Base-by-base conservation (phyloP, 2,888 invertebrate genomes). In the Laspeyria flexula region DNA sequence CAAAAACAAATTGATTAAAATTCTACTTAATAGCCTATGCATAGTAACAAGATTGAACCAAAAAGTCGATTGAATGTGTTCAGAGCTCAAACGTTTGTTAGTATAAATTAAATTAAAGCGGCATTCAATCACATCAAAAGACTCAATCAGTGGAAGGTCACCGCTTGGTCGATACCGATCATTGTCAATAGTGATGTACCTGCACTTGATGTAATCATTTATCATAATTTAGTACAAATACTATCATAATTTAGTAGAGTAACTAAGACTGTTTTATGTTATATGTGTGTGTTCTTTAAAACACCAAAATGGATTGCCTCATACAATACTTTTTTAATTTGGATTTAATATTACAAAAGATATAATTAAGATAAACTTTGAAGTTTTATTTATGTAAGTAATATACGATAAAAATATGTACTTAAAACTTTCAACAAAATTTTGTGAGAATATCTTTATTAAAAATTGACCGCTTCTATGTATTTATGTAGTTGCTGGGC, bases 111-210 rank as follows among this genome's bases (percentile, higher is more conserved):
- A 67, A 57, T 67, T 43, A 60, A 68, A 60, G 62, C 46, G 46
- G 39, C 57, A 62, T 64, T 65, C 64, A 68, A 65, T 61, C 54
- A 64, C 54, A 64, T 72, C 56, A 72, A 69, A 62, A 64, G 65
- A 60, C 54, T 67, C 61, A 66, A 73, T 72, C 66, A 72, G 56
- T 48, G 62, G 48, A 57, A 65, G 68, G 64, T 58, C 61, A 57
- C 55, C 50, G 46, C 45, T 44, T 23, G 51, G 61, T 47, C 39
- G 52, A 60, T 60, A 63, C 43, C 41, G 48, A 48, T 49, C 40
- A 42, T 55, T 62, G 42, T 53, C 49, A 27, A 49, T 52, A 52
- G 53, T 57, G 34, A 44, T 53, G 51, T 52, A 15, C 54, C 34
- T 30, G 1, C 31, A 31, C 31, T 6, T 13, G 12, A 4, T 13